phyloP scores from a whole-genome alignment of 2,888 invertebrate species.

The Micoletzkya japonica region DNA sequence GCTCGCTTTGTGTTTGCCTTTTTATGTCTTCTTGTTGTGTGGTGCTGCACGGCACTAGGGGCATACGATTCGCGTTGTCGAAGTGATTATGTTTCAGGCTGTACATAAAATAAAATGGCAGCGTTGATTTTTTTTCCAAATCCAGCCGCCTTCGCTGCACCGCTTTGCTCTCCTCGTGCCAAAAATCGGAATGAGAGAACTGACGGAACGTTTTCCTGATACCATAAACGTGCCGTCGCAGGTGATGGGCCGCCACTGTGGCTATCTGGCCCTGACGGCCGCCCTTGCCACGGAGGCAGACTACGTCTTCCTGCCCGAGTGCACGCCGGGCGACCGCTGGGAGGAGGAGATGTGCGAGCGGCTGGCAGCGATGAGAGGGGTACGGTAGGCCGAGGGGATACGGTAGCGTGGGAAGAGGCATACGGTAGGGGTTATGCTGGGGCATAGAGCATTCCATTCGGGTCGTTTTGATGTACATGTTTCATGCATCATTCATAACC shows the following conservation, averaged over 20 bases:
- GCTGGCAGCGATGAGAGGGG: conserved; percentile 67
- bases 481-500: too few relatives aligned
- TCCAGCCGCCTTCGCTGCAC: not conserved
- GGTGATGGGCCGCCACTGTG: conserved; percentile 98
- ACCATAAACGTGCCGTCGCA: conserved; percentile 3
- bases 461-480: too few relatives aligned
- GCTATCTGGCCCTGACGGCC: conserved; percentile 94
- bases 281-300: conserved; percentile 92
- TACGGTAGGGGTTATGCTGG: too few relatives aligned
- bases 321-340: conserved; percentile 89
- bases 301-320: conserved; percentile 95
- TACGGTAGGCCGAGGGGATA: not conserved
- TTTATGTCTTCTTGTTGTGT: not conserved
- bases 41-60: too few relatives aligned
- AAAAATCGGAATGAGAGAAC: not conserved
- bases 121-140: not conserved
- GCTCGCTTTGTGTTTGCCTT: too few relatives aligned
- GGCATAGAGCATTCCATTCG: too few relatives aligned
- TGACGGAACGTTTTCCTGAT: not conserved
- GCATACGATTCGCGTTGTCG: too few relatives aligned
- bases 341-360: conserved; percentile 86
- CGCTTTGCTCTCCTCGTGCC: not conserved
- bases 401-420: not conserved
- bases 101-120: too few relatives aligned
- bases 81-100: too few relatives aligned